Base-by-base conservation (phyloP, 2,113 vertebrate species). In the Salvator merianae region DNA sequence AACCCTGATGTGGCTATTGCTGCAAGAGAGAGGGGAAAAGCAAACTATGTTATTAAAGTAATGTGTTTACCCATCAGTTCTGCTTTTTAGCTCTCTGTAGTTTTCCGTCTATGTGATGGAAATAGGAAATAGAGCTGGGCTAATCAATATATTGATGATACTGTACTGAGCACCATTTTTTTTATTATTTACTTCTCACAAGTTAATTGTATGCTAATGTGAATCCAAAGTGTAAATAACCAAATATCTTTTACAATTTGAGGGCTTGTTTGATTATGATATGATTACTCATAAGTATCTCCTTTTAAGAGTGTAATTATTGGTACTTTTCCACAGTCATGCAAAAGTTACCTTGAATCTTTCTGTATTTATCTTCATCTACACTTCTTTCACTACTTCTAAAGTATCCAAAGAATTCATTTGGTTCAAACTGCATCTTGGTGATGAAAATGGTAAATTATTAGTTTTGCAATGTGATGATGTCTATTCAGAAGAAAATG, bases 241-340 rank as follows among this genome's bases (percentile, higher is more conserved):
- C 22, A 68, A 80, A 81, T 34, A 36, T 86, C 69, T 30, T 18
- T 81, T n/a, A 53, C 9, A 83, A 71, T 88, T 84, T 3, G 53
- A 84, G 77, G 34, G 82, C 34, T 18, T 87, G 14, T 90, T 89
- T 89, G 53, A 32, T 71, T 50, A 47, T 78, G 32, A 77, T 71
- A 77, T 43, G 83, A 43, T 79, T 76, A 0, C 2, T 87, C 79
- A n/a, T 69, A 24, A 87, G 22, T 81, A 36, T 24, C 7, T 81
- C 47, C 78, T 71, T 47, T 24, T 74, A 59, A 12, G 62, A 86
- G 34, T 83, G 86, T 78, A 88, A 0, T 85, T 63, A 53, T 65
- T 65, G 38, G 59, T 79, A 73, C 30, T 65, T 79, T 65, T 32
- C 40, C 43, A 59, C 12, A 24, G 36, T 77, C 47, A 8, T 34